Base-by-base conservation (phyloP, 64 coral and sea anemone genomes). In the Pocillopora verrucosa region DNA sequence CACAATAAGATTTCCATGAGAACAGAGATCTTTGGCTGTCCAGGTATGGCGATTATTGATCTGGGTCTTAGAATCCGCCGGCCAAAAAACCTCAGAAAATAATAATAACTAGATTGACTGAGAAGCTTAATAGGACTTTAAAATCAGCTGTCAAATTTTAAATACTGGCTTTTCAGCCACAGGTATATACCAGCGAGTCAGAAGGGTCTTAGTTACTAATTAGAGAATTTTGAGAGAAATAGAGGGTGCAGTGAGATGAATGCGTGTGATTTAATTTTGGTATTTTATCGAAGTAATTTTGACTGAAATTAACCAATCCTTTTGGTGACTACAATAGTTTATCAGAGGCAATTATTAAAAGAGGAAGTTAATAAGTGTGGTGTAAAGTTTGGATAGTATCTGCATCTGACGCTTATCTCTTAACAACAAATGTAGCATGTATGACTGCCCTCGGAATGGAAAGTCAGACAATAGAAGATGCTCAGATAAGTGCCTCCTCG, bases 1-100 rank as follows among this genome's bases (percentile, higher is more conserved):
- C 20, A 62, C 60, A 19, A 16, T 34, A 41, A 77, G 2, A 88
- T 88, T 1, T 88, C 87, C 10, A 77, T 77, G 74, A 60, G 87
- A 75, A 16, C 77, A 12, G 60, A 88, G n/a, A 34, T 26, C 34
- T 88, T 77, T 65, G 87, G 87, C 13, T 88, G 87, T 68, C 67
- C 67, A 70, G 67, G 67, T 70, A 70, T 30, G 5, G 22, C 25
- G 11, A 70, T 51, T 25, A 70, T 70, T 6, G 4, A 5, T 70
- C 5, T 24, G 22, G 2, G 1, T 4, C 10, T 70, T 26, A 24
- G 22, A n/a, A 63, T 63, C 11, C 11, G 11, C 1, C 2, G 16
- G 16, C 16, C 61, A 63, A 17, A 63, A 13, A 15, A 63, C 11
- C 1, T 63, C 1, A 13, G 61, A 51, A 51, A 51, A 4, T 0